Conservation (phyloP, 1,140 invertebrate genomes). For the Eumaeus atala region DNA sequence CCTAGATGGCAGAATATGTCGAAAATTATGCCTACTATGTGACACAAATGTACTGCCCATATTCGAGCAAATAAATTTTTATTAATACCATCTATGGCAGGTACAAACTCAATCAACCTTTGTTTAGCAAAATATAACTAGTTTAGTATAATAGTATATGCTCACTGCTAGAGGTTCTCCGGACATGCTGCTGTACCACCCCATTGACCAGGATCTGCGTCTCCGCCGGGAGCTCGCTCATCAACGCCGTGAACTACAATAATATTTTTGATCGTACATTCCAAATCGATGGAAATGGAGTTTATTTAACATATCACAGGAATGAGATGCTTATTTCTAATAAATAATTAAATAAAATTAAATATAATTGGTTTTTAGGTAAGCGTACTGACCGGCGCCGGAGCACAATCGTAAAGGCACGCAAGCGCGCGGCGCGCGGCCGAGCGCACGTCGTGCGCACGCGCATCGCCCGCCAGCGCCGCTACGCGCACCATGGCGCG, state of each 20-base stretch:
- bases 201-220: constrained; percentile 88
- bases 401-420: constrained; percentile 91
- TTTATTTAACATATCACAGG: too few species aligned
- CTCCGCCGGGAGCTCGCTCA: constrained; percentile 87
- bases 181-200: constrained; percentile 88
- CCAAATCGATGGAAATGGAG: too few species aligned
- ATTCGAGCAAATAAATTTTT: too few species aligned
- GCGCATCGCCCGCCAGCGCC: constrained; percentile 79
- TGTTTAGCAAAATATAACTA: too few species aligned
- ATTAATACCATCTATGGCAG: not conserved
- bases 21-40: too few species aligned
- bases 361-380: too few species aligned
- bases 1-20: too few species aligned
- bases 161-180: constrained; percentile 77
- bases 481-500: constrained; percentile 82
- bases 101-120: not conserved
- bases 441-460: constrained; percentile 85
- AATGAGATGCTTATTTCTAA: too few species aligned
- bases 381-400: constrained; percentile 79
- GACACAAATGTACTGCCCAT: too few species aligned
- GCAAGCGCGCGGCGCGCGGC: constrained; percentile 87
- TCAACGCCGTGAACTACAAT: constrained; percentile 81
- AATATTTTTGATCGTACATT: too few species aligned
- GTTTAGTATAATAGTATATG: constrained; percentile 16
- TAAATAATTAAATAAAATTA: too few species aligned